A percentile compares a stretch with the other conserved stretches of the same genome.
These are phyloP conservation scores for Polydrusus cervinus DNA, from an alignment of 2,888 invertebrate genomes.

Conservation along the genomic window DNA sequence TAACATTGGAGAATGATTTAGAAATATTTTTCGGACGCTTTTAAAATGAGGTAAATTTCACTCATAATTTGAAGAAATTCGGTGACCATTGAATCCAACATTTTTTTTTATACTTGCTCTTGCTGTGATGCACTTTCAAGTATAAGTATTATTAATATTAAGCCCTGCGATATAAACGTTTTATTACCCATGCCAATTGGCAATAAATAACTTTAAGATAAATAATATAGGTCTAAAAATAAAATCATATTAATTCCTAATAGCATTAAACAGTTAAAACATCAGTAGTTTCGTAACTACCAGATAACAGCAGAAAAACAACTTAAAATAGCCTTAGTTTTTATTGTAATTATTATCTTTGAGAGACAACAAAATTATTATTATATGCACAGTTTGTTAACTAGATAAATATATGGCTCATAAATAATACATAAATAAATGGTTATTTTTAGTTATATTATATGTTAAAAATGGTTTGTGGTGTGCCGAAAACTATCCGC, in stretches of 20 bases:
- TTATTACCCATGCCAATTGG: background rate
- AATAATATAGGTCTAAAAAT: constrained; percentile 5
- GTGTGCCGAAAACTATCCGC: background rate
- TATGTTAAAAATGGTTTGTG: too few relatives aligned
- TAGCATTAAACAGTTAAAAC: constrained; percentile 5
- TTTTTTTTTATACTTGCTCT: too few relatives aligned
- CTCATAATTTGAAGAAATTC: too few relatives aligned
- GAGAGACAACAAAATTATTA: constrained; percentile 11
- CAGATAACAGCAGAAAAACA: constrained; percentile 7
- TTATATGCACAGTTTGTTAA: background rate
- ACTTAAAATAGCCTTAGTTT: constrained; percentile 10
- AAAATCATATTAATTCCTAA: background rate
- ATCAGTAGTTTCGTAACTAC: background rate
- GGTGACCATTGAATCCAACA: too few relatives aligned
- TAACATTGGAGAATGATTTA: too few relatives aligned
- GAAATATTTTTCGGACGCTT: too few relatives aligned
- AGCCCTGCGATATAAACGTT: background rate
- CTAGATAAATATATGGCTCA: background rate
- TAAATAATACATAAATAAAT: too few relatives aligned
- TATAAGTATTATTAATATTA: too few relatives aligned
- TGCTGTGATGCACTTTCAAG: too few relatives aligned
- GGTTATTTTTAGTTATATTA: background rate
- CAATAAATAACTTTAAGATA: background rate
- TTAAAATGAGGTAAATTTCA: too few relatives aligned
- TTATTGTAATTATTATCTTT: background rate